Percentiles rank a stretch among this genome's conserved stretches.
phyloP scores from a whole-genome alignment of 2,797 vertebrate genomes.

The Clarias pachynema region DNA sequence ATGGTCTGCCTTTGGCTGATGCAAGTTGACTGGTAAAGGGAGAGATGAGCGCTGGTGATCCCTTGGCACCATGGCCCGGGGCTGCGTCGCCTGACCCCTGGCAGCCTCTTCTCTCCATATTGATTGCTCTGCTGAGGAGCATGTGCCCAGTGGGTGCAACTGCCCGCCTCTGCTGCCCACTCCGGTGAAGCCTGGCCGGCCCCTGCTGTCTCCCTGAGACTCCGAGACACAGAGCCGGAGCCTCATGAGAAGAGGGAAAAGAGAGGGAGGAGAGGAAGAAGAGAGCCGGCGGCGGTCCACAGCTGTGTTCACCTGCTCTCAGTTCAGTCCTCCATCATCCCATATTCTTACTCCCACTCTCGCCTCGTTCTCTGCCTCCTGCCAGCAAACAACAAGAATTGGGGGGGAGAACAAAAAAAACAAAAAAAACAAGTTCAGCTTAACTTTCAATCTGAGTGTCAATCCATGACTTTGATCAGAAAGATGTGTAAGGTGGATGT shows the following conservation, averaged over 20 bases:
- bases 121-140: slow-evolving; percentile 77
- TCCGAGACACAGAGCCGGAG: slow-evolving; percentile 63
- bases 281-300: slow-evolving; percentile 80
- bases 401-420: slow-evolving; percentile 42
- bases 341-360: slow-evolving; percentile 69
- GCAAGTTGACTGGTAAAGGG: slow-evolving; percentile 65
- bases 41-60: slow-evolving; percentile 69
- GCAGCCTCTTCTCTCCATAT: slow-evolving; percentile 80
- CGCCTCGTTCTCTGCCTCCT: slow-evolving; percentile 57
- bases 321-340: slow-evolving; percentile 74
- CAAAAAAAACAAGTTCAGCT: slow-evolving; percentile 74
- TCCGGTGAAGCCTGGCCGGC: slow-evolving; percentile 74
- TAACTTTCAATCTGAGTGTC: slow-evolving; percentile 76
- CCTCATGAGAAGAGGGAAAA: slow-evolving; percentile 71
- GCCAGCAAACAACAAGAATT: slow-evolving; percentile 73
- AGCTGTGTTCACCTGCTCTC: slow-evolving; percentile 80
- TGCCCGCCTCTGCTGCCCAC: slow-evolving; percentile 78
- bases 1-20: slow-evolving; percentile 71
- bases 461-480: slow-evolving; percentile 73
- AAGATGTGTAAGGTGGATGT: slow-evolving; percentile 70
- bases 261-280: slow-evolving; percentile 73
- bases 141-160: slow-evolving; percentile 77
- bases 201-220: slow-evolving; percentile 72
- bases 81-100: slow-evolving; percentile 79
- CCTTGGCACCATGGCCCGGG: slow-evolving; percentile 75